phyloP scores from a whole-genome alignment of 2,113 vertebrate species.

The Tichodroma muraria region DNA sequence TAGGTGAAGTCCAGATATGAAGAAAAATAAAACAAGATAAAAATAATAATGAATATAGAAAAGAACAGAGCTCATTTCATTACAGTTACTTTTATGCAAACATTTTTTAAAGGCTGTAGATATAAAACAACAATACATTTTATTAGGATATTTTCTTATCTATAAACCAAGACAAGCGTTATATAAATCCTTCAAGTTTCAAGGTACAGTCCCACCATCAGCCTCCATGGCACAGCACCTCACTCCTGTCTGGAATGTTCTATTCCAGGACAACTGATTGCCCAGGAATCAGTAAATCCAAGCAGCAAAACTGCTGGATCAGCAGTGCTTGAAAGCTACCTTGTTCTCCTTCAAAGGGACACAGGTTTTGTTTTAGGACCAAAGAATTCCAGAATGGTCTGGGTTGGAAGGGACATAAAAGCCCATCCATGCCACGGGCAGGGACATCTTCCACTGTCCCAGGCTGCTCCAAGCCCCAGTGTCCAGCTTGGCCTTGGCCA shows the following conservation, averaged over 20 bases:
- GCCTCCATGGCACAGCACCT: neutral
- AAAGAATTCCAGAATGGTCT: neutral
- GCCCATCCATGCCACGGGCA: rapidly evolving
- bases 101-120: neutral
- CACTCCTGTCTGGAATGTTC: neutral
- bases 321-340: neutral
- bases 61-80: neutral
- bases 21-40: conserved; percentile 18
- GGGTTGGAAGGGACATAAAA: neutral
- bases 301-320: neutral
- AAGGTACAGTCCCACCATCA: neutral
- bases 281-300: neutral
- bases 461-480: neutral
- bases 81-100: neutral
- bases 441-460: neutral
- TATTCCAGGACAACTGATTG: neutral
- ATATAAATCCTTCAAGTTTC: neutral
- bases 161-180: neutral
- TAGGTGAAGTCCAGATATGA: conserved; percentile 64
- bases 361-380: neutral
- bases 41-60: neutral
- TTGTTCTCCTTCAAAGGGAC: neutral
- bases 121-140: neutral
- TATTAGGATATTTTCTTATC: neutral
- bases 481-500: neutral